These are phyloP conservation scores for Sebastes steindachneri DNA, from an alignment of 2,797 vertebrate species.

Conservation along the genomic window DNA sequence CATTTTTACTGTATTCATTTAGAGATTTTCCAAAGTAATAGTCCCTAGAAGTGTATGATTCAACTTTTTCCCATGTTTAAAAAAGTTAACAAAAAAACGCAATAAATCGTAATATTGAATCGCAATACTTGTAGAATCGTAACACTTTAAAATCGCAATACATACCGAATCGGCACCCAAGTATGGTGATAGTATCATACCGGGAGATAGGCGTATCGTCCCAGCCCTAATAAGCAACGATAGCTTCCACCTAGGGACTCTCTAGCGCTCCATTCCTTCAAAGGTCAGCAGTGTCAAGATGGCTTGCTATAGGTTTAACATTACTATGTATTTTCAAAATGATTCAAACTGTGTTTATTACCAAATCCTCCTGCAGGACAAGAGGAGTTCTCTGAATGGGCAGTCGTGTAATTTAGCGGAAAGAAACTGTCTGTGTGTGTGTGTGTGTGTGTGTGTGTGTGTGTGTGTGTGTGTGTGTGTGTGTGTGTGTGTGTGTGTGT, in stretches of 20 bases:
- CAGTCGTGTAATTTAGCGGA: background rate
- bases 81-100: too few relatives aligned
- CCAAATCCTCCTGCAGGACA: background rate
- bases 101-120: too few relatives aligned
- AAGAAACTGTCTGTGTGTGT: background rate
- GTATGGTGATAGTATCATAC: too few relatives aligned
- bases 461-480: background rate
- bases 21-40: too few relatives aligned
- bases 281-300: background rate
- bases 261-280: background rate
- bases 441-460: background rate
- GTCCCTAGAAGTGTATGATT: too few relatives aligned
- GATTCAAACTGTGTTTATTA: background rate
- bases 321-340: too few relatives aligned
- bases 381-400: background rate
- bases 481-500: background rate
- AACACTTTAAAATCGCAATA: too few relatives aligned
- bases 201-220: too few relatives aligned
- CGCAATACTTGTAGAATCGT: too few relatives aligned
- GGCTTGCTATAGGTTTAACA: background rate
- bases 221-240: too few relatives aligned
- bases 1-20: rapidly evolving
- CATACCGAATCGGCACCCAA: too few relatives aligned
- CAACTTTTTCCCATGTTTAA: too few relatives aligned
- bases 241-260: background rate